A percentile compares a stretch with the other conserved stretches of the same genome.
These are phyloP conservation scores for Picus viridis DNA, from an alignment of 2,797 vertebrate species.

Conservation along the genomic window DNA sequence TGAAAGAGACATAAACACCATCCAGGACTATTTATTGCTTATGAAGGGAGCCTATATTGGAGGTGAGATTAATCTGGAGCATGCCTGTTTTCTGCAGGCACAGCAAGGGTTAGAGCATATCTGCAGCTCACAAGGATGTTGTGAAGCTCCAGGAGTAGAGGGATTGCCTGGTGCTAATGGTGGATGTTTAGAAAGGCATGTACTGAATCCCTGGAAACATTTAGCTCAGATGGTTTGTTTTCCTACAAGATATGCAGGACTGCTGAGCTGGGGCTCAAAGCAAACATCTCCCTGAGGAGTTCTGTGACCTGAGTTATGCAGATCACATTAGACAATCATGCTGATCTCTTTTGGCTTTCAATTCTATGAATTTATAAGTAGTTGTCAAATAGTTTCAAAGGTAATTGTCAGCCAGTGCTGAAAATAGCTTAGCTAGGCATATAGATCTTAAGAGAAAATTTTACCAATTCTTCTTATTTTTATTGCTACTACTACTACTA, in stretches of 20 bases:
- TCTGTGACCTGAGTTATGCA: constrained; percentile 38
- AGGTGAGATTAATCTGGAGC: not conserved
- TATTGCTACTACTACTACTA: not conserved
- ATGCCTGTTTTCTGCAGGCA: rapidly evolving
- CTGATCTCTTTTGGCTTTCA: not conserved
- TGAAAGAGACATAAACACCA: not conserved
- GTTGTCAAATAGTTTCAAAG: constrained; percentile 1
- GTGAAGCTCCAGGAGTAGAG: not conserved
- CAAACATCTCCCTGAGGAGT: not conserved
- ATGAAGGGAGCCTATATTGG: not conserved
- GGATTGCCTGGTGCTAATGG: not conserved
- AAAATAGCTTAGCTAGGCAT: constrained; percentile 49
- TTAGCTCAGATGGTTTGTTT: constrained; percentile 15
- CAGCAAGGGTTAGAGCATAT: not conserved
- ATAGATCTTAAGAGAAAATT: not conserved
- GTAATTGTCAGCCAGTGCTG: constrained; percentile 10
- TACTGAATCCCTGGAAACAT: constrained; percentile 10
- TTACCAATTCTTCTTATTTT: not conserved
- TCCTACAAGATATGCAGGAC: constrained; percentile 9
- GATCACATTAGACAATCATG: not conserved
- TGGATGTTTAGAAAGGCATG: constrained; percentile 13
- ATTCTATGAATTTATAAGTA: constrained; percentile 41
- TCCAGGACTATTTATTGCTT: not conserved
- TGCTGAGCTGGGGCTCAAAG: constrained; percentile 25
- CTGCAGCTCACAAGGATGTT: not conserved